A percentile compares a stretch with the other conserved stretches of the same genome.
Conservation (phyloP, 2,797 vertebrate genomes). For the Squalus acanthias region DNA sequence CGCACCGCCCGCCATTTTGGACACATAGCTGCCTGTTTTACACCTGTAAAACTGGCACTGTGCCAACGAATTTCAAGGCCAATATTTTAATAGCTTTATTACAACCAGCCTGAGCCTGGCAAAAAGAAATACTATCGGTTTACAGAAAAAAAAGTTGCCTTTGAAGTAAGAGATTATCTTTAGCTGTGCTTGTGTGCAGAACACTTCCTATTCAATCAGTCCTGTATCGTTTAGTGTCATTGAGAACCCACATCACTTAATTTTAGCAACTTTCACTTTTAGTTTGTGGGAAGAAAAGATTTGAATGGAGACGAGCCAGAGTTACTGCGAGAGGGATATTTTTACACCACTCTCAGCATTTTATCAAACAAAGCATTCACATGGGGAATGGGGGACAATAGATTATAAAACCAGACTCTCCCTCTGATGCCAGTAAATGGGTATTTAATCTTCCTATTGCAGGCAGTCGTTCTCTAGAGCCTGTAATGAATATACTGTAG, state of each 20-base stretch:
- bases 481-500: constrained; percentile 71
- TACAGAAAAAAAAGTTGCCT: neutral
- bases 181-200: constrained; percentile 84
- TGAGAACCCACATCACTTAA: constrained; percentile 97
- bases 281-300: constrained; percentile 69
- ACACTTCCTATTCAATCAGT: constrained; percentile 79
- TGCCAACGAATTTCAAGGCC: neutral
- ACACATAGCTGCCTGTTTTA: neutral
- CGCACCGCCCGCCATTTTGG: neutral
- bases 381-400: constrained; percentile 64
- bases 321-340: constrained; percentile 67
- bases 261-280: constrained; percentile 92
- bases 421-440: constrained; percentile 66
- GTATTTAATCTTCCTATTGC: constrained; percentile 66
- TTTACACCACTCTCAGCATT: constrained; percentile 77
- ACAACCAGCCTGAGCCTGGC: neutral
- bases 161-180: constrained; percentile 69
- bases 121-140: neutral
- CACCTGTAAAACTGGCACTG: neutral
- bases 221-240: constrained; percentile 97
- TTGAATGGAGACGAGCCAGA: constrained; percentile 71
- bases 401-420: constrained; percentile 69
- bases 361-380: constrained; percentile 78
- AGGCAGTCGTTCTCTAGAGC: constrained; percentile 64
- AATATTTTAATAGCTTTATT: constrained; percentile 19